These are phyloP conservation scores for Aeoliscus strigatus DNA, from an alignment of 2,797 vertebrate genomes.

Conservation along the genomic window DNA sequence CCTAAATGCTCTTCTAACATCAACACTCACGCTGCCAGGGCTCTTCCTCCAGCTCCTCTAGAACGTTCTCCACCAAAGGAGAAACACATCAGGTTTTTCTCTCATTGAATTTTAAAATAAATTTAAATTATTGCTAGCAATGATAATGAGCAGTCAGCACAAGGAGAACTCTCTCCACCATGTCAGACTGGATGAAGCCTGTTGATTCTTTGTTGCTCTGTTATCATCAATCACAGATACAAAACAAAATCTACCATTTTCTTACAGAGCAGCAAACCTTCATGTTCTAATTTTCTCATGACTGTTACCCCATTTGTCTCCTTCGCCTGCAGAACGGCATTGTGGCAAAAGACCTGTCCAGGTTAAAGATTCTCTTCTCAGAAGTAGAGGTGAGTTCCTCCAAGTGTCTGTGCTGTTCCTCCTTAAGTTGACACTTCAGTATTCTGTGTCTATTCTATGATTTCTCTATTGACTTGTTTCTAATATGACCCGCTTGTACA, in stretches of 20 bases:
- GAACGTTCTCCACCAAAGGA: too few species aligned
- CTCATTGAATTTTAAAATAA: too few species aligned
- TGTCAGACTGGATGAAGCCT: too few species aligned
- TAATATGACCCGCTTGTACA: slow-evolving; percentile 6
- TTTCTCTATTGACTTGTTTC: slow-evolving; percentile 19
- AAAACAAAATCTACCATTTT: neutral
- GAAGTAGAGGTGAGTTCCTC: slow-evolving; percentile 88
- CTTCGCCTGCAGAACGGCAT: slow-evolving; percentile 85
- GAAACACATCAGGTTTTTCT: too few species aligned
- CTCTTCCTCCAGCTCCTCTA: slow-evolving; percentile 5
- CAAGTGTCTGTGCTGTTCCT: neutral
- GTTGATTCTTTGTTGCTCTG: too few species aligned
- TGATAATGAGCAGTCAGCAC: too few species aligned
- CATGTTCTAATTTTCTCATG: too few species aligned
- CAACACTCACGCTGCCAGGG: slow-evolving; percentile 17
- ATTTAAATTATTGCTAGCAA: too few species aligned
- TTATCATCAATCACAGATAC: neutral
- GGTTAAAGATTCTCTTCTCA: slow-evolving; percentile 92
- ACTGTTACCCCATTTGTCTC: neutral
- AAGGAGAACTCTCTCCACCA: too few species aligned
- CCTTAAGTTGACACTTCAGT: slow-evolving; percentile 9
- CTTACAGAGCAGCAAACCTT: neutral
- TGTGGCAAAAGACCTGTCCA: slow-evolving; percentile 93
- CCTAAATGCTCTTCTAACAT: slow-evolving; percentile 10
- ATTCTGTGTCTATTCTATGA: slow-evolving; percentile 7